Evolutionary conservation across 2,888 invertebrate species (phyloP), one percentile per base, ranked within the genome.

Genomic region (Pammene fasciana): DNA sequence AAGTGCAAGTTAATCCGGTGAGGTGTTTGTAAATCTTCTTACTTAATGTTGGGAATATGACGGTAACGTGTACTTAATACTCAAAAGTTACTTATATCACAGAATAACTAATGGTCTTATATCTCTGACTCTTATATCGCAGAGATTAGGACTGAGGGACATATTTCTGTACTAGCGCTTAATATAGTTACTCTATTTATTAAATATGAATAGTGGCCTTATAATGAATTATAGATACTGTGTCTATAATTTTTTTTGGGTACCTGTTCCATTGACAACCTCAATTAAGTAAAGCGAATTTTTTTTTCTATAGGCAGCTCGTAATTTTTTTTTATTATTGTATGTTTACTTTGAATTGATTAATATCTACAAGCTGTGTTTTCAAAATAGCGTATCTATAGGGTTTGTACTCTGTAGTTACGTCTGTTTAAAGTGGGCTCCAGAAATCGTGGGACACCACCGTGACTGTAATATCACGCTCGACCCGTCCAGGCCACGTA

Each of bases 381-480:
- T 8, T 10, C 1, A 9, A 52, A 62, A 52, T 3, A n/a, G 41
- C 26, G 0, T 38, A 50, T 52, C 7, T 26, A 41, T 18, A n/a
- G 9, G n/a, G 16, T 41, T 34, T n/a, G 18, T 18, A 2, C 4
- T 11, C 11, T 41, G 18, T 6, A 62, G 38, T 18, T 62, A 52
- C n/a, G 62, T 26, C 62, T 26, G n/a, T 62, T 62, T 14, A 5
- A 18, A 62, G 9, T 13, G 62, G 38, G n/a, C 9, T 13, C 5
- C n/a, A 62, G 41, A 41, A 52, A 41, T 62, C 52, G 62, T 62
- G 62, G 62, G 52, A 62, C 62, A 52, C 62, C 62, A 62, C 52
- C 62, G 62, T 52, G 62, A 62, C 62, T 52, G 38, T 50, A 50
- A 62, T 52, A 62, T 62, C 52, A 52, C 62, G 62, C 52, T 62